Evolutionary conservation across 2,113 vertebrate genomes (phyloP), one percentile per base, ranked within the genome.

Genomic region (Herpailurus yagouaroundi): DNA sequence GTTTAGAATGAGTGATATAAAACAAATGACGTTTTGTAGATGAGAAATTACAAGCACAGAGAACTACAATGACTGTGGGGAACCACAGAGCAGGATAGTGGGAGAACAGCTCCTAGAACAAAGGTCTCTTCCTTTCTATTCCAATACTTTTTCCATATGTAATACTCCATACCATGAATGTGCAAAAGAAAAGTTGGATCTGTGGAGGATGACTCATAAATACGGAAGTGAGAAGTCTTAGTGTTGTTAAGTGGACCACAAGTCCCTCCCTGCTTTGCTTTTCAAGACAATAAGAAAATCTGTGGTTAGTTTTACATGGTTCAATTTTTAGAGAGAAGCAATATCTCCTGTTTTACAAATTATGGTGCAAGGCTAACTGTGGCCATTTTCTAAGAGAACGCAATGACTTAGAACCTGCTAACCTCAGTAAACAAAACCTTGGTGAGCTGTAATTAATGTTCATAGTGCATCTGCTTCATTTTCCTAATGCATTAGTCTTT

Each of bases 381-480:
- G 88, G 64, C 45, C 64, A 63, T 80, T 93, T 90, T 94, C 45
- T 71, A 73, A 88, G 69, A 88, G 69, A 88, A 91, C 6, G 66
- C 55, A 63, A 18, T 95, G 90, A 96, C 69, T 96, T 94, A 60
- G 76, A 96, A 94, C n/a, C 64, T 93, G 50, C 4, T 91, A 91
- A 73, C n/a, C 21, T 87, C 10, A 25, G 57, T 64, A 79, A 97
- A 94, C 31, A 86, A 92, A 91, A 92, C 7, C 25, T 69, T 77
- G 68, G 77, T 36, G 77, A 93, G 55, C 52, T 94, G 1, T 97
- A 95, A 96, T 89, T 95, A 96, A 91, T 86, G 48, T 84, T 90
- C 77, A 86, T 2, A 45, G 55, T 74, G 13, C 55, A 89, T 74
- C 73, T 95, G 9, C 68, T 96, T 94, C 55, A 79, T 95, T 97